Percentiles rank a stretch among this genome's conserved stretches.
Conservation (phyloP, 2,113 vertebrate genomes). For the Carassius carassius region DNA sequence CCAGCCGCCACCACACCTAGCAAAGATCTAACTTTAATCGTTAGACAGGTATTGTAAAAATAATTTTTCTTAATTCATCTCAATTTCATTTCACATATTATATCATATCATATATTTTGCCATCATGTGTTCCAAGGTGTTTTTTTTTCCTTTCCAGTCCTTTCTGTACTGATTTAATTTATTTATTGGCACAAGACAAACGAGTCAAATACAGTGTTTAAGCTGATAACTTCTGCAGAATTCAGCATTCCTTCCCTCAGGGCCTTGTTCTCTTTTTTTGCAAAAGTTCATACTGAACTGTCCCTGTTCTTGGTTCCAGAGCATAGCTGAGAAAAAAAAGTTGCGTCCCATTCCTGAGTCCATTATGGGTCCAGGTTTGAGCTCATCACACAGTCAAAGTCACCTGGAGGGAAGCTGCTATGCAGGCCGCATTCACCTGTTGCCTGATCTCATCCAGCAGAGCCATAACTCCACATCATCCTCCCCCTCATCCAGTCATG, state of each 20-base stretch:
- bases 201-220: not conserved
- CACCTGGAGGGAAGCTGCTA: not conserved
- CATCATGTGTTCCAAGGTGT: not conserved
- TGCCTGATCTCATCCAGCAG: not conserved
- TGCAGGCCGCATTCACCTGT: not conserved
- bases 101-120: not conserved
- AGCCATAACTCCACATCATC: not conserved
- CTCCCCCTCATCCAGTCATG: not conserved
- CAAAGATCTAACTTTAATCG: not conserved
- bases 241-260: not conserved
- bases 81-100: not conserved
- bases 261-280: not conserved
- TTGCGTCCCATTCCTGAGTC: not conserved
- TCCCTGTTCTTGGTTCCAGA: not conserved
- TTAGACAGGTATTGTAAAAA: not conserved
- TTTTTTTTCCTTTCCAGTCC: not conserved
- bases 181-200: not conserved
- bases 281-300: not conserved
- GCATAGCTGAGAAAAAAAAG: not conserved
- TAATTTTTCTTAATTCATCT: not conserved
- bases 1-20: not conserved
- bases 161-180: not conserved
- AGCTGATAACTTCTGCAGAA: not conserved
- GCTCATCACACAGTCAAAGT: not conserved
- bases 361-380: not conserved